These are phyloP conservation scores for Heliconius melpomene DNA, from an alignment of 1,140 invertebrate genomes.

Conservation along the genomic window DNA sequence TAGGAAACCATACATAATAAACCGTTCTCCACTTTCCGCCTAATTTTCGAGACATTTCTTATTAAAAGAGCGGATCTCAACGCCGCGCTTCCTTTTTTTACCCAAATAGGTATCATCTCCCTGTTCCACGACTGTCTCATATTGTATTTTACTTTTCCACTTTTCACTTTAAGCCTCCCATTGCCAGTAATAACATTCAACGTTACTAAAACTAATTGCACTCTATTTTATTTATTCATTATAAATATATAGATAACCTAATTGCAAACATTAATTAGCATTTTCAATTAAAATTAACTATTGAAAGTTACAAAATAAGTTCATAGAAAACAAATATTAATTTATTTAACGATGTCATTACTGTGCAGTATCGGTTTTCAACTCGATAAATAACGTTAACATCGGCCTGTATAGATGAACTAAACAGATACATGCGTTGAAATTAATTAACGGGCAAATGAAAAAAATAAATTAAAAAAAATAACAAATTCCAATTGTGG, in stretches of 20 bases:
- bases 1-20: no score
- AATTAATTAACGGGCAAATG: background rate
- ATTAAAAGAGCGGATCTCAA: no score
- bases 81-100: no score
- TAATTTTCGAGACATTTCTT: no score
- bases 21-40: no score
- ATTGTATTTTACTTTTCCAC: no score
- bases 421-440: background rate
- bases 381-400: constrained; percentile 1
- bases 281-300: constrained; percentile 7
- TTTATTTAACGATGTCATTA: constrained; percentile 7
- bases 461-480: background rate
- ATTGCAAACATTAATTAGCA: background rate
- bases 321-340: constrained; percentile 9
- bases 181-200: background rate
- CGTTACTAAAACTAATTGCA: background rate
- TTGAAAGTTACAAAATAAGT: background rate
- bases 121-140: no score
- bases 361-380: background rate
- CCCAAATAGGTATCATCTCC: no score
- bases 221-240: background rate
- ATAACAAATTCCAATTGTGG: no score
- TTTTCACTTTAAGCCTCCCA: no score
- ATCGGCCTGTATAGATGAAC: background rate
- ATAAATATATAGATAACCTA: background rate